A percentile compares a stretch with the other conserved stretches of the same genome.
Evolutionary conservation across 2,113 vertebrate genomes (phyloP).

Genomic region (Clupea harengus): DNA sequence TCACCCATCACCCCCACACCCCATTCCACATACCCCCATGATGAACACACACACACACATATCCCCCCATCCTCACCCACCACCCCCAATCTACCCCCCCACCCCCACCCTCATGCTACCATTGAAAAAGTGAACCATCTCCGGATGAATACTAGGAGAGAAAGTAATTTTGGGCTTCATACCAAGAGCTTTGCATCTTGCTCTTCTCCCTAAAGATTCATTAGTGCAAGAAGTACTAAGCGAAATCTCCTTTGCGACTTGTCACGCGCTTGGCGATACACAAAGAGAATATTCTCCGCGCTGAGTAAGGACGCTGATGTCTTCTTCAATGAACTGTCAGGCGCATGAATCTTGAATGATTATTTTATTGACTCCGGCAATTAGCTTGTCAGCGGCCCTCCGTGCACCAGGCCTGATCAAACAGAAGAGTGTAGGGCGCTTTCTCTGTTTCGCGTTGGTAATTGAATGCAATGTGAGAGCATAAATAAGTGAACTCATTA

Average conservation of each 20-base stretch:
- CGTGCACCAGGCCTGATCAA: constrained; percentile 23
- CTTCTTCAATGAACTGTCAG: constrained; percentile 31
- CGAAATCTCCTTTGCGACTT: background rate
- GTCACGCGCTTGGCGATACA: background rate
- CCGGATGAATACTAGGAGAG: background rate
- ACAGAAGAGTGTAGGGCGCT: background rate
- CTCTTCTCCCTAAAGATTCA: background rate
- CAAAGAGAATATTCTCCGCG: constrained; percentile 8
- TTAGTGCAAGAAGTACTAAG: background rate
- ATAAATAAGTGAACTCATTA: constrained; percentile 25
- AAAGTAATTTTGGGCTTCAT: background rate
- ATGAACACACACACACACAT: background rate
- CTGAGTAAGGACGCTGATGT: background rate
- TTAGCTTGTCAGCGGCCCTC: constrained; percentile 26
- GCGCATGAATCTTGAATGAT: constrained; percentile 24
- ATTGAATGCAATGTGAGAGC: constrained; percentile 10
- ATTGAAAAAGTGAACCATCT: background rate
- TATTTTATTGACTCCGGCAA: constrained; percentile 39
- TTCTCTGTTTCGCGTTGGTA: constrained; percentile 17
- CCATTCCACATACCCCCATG: too few species aligned
- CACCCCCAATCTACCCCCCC: background rate
- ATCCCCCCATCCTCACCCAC: background rate
- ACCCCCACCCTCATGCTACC: background rate
- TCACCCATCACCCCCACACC: background rate
- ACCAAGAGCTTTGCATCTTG: background rate